These are phyloP conservation scores for Laupala kohalensis DNA, from an alignment of 1,140 invertebrate species.

Conservation along the genomic window DNA sequence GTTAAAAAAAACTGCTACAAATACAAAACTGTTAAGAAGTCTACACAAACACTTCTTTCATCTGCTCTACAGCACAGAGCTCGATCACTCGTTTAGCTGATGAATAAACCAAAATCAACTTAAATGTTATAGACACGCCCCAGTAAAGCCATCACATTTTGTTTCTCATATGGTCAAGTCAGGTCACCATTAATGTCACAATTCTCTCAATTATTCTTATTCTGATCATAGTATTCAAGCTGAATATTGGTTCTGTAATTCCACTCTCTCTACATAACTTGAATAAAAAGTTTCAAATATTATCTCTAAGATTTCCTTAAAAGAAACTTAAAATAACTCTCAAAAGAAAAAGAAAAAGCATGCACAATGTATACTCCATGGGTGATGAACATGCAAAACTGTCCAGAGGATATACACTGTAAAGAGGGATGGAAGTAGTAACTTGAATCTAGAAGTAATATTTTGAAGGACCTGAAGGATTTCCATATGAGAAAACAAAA, in stretches of 20 bases:
- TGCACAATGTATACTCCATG: neutral
- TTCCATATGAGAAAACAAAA: neutral
- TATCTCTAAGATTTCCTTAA: no score
- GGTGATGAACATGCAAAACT: neutral
- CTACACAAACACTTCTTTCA: neutral
- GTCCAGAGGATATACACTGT: neutral
- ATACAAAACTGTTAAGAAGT: neutral
- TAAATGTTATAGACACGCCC: neutral
- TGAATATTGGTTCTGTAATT: no score
- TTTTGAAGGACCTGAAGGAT: neutral
- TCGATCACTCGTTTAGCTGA: neutral
- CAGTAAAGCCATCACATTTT: neutral
- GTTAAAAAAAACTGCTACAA: neutral
- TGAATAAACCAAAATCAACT: neutral
- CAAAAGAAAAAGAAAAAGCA: neutral
- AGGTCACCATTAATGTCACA: no score
- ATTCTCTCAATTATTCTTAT: no score
- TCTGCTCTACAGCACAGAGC: neutral
- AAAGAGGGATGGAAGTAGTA: neutral
- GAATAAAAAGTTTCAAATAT: no score
- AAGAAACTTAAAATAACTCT: no score
- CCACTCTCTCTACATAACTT: no score
- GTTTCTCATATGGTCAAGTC: neutral
- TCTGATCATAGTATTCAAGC: no score
- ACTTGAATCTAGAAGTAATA: neutral